Evolutionary conservation across 2,113 vertebrate genomes (phyloP).

Genomic region (Perognathus longimembris): DNA sequence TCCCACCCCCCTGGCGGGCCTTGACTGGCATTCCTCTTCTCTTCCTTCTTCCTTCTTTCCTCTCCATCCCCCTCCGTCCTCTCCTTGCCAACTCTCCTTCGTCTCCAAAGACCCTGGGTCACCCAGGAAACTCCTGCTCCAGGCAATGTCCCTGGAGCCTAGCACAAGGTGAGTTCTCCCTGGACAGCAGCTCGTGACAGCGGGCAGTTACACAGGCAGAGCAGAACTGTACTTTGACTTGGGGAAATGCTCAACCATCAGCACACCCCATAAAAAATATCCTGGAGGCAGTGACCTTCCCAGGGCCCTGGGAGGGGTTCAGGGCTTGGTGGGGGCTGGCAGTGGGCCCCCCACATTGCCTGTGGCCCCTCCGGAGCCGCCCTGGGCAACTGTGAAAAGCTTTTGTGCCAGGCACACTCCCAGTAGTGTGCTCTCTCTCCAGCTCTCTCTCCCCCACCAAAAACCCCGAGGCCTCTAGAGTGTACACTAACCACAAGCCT

Average conservation of each 20-base stretch:
- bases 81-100: background rate
- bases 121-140: background rate
- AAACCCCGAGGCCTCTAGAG: conserved; percentile 93
- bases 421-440: conserved; percentile 81
- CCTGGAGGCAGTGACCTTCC: background rate
- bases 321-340: fast-evolving
- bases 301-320: fast-evolving
- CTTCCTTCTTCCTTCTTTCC: background rate
- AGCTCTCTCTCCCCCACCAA: conserved; percentile 86
- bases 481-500: conserved; percentile 98
- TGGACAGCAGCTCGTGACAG: no score
- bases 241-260: background rate
- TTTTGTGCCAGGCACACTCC: conserved; percentile 59
- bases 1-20: no score
- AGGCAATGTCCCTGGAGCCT: background rate
- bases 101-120: background rate
- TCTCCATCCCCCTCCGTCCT: background rate
- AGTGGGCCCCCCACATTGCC: fast-evolving
- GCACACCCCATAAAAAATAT: background rate
- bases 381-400: background rate
- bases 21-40: background rate
- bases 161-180: background rate
- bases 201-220: background rate
- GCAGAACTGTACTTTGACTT: background rate
- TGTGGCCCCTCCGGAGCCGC: fast-evolving